Conservation (phyloP, 1,140 invertebrate genomes). For the Scaptomyza montana region DNA sequence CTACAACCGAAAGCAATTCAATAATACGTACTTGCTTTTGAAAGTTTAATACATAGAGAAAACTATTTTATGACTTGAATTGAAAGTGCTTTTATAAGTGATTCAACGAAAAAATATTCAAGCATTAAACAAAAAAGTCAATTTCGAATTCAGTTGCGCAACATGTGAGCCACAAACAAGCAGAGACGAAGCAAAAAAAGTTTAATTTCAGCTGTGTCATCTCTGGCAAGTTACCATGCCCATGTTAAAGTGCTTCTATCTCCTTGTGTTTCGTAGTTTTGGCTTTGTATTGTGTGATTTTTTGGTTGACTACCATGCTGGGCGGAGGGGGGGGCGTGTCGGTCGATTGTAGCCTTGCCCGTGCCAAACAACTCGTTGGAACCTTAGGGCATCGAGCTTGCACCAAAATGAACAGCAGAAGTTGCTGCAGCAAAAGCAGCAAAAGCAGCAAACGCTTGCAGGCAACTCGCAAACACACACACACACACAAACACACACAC, state of each 20-base stretch:
- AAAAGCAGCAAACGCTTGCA: constrained; percentile 43
- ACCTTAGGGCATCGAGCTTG: constrained; percentile 49
- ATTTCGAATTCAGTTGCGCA: background rate
- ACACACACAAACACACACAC: constrained; percentile 6
- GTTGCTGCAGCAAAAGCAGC: constrained; percentile 27
- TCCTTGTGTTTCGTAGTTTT: constrained; percentile 58
- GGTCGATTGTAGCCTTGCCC: constrained; percentile 53
- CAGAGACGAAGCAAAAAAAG: background rate
- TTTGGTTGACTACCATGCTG: constrained; percentile 45
- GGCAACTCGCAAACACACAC: constrained; percentile 18
- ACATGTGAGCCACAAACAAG: background rate
- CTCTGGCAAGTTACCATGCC: background rate
- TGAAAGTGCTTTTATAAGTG: no score
- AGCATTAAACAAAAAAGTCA: background rate
- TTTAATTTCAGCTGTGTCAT: background rate
- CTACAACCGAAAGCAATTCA: no score
- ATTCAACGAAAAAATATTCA: background rate
- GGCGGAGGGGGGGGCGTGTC: constrained; percentile 25
- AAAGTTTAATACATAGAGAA: no score
- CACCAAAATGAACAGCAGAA: constrained; percentile 63
- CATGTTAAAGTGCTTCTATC: constrained; percentile 18
- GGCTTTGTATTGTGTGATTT: constrained; percentile 77
- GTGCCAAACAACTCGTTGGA: constrained; percentile 63
- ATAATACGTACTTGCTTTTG: no score
- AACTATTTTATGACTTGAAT: no score